Conservation (phyloP, 2,113 vertebrate genomes). For the Zosterops lateralis region DNA sequence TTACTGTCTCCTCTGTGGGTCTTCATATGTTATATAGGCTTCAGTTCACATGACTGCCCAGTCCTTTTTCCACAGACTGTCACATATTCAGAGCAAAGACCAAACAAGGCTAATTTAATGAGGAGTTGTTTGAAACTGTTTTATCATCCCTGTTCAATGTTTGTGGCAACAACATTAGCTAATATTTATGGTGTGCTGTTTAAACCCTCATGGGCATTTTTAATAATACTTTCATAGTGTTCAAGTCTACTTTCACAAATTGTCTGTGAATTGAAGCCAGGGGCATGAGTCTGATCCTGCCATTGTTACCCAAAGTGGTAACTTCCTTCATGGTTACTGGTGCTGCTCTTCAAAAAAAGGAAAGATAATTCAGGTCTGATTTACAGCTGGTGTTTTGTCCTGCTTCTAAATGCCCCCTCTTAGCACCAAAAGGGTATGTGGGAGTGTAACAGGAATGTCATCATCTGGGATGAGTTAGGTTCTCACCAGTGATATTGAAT, state of each 20-base stretch:
- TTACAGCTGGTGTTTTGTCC: neutral
- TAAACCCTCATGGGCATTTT: neutral
- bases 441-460: fast-evolving
- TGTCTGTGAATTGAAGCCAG: neutral
- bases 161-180: neutral
- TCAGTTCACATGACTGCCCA: neutral
- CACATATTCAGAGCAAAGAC: neutral
- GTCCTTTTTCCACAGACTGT: neutral
- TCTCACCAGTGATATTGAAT: neutral
- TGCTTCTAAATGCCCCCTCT: neutral
- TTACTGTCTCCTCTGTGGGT: neutral
- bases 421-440: neutral
- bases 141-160: neutral
- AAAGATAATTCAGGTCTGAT: neutral
- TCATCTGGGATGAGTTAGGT: neutral
- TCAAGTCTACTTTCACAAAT: neutral
- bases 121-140: neutral
- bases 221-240: neutral
- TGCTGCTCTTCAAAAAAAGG: neutral
- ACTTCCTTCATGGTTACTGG: neutral
- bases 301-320: neutral
- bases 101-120: neutral
- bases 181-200: neutral
- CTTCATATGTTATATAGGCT: neutral
- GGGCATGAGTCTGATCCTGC: neutral